Conservation (phyloP, 2,113 vertebrate genomes). For the Nycticryphes semicollaris region DNA sequence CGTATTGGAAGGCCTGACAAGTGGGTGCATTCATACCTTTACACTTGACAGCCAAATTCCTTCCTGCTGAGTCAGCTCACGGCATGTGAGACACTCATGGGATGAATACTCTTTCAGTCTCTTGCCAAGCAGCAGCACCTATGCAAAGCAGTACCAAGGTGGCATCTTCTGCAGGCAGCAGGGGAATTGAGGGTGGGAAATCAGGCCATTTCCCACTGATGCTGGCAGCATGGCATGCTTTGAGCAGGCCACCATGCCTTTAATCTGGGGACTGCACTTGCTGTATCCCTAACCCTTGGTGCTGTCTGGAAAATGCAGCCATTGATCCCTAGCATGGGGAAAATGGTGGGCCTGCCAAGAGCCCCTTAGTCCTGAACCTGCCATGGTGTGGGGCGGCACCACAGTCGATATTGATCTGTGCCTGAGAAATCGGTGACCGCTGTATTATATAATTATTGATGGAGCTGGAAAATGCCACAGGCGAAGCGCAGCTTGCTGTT, state of each 20-base stretch:
- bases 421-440: slow-evolving; percentile 68
- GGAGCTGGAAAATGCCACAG: slow-evolving; percentile 77
- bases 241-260: not conserved
- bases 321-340: not conserved
- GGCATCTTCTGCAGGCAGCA: not conserved
- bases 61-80: not conserved
- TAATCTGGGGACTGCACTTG: not conserved
- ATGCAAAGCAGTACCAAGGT: not conserved
- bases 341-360: not conserved
- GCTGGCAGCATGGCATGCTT: accelerated
- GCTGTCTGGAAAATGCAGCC: not conserved
- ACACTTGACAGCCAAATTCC: not conserved
- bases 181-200: not conserved
- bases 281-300: not conserved
- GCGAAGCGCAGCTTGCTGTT: slow-evolving; percentile 72
- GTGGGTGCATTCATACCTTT: not conserved
- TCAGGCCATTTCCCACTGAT: not conserved
- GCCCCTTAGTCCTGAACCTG: slow-evolving; percentile 37
- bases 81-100: accelerated
- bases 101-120: not conserved
- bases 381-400: slow-evolving; percentile 12
- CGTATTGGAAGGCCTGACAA: not conserved
- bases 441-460: slow-evolving; percentile 83
- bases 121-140: not conserved
- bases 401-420: slow-evolving; percentile 52